These are phyloP conservation scores for Trematomus loennbergii DNA, from an alignment of 2,113 vertebrate genomes.

Conservation along the genomic window DNA sequence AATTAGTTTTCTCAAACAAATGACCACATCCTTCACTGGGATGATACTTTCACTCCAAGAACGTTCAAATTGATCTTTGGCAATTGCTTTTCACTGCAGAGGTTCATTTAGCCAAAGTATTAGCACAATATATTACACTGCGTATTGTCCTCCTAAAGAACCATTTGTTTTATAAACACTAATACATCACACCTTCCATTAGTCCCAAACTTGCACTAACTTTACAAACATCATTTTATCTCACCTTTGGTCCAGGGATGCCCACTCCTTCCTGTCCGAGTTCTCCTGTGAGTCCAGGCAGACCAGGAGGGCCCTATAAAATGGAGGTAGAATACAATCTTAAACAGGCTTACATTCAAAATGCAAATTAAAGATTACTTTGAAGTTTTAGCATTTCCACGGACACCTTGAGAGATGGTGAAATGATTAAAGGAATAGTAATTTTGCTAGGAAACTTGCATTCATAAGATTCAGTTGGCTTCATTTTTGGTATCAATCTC, in stretches of 20 bases:
- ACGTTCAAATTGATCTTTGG: slow-evolving; percentile 1
- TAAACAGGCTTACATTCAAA: no score
- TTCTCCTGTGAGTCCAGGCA: slow-evolving; percentile 88
- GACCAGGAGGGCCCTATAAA: slow-evolving; percentile 87
- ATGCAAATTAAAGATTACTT: no score
- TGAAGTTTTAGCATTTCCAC: no score
- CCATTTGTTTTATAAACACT: background rate
- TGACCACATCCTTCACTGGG: slow-evolving; percentile 2
- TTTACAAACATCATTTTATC: background rate
- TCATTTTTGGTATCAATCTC: no score
- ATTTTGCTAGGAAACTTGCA: no score
- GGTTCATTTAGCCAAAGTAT: background rate
- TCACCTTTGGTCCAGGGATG: slow-evolving; percentile 90
- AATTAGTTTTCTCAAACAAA: slow-evolving; percentile 38
- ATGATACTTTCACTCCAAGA: background rate
- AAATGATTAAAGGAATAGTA: no score
- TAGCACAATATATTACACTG: background rate
- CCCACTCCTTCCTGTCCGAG: slow-evolving; percentile 88
- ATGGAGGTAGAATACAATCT: slow-evolving; percentile 9
- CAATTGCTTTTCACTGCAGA: background rate
- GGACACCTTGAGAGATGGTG: no score
- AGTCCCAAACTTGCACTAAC: background rate
- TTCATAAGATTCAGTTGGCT: no score
- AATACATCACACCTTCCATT: background rate
- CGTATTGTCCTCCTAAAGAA: background rate